Percentiles rank a stretch among this genome's conserved stretches.
phyloP scores from a whole-genome alignment of 2,888 invertebrate species.

The Nipponacmea schrenckii region DNA sequence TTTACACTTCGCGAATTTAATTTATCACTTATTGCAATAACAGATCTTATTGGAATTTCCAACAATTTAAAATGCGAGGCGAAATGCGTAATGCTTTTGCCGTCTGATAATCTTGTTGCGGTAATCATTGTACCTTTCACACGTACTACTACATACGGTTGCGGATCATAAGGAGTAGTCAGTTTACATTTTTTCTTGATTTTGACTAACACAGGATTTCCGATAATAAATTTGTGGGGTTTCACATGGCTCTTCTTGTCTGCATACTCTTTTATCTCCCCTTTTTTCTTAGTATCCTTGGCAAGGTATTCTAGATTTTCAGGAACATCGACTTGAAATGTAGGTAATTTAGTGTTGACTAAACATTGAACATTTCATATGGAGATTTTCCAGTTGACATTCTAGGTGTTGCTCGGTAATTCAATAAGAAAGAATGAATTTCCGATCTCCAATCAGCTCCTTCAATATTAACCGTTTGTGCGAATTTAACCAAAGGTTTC shows the following conservation, averaged over 20 bases:
- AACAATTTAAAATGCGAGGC: constrained; percentile 24
- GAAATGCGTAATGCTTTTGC: constrained; percentile 20
- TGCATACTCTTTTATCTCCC: too few species aligned
- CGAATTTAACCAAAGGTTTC: constrained; percentile 24
- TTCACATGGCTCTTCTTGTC: constrained; percentile 10
- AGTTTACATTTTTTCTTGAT: constrained; percentile 18
- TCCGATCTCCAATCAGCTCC: neutral
- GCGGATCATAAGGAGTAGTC: constrained; percentile 22
- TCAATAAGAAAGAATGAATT: neutral
- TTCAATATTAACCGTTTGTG: neutral
- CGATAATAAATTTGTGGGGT: neutral
- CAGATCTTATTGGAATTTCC: too few species aligned
- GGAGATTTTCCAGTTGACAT: neutral
- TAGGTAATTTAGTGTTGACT: neutral
- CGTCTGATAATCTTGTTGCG: constrained; percentile 17
- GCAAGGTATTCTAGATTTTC: neutral
- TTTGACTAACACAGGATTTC: constrained; percentile 20
- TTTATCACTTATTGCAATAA: too few species aligned
- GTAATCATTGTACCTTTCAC: constrained; percentile 24
- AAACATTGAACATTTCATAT: neutral
- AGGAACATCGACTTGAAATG: neutral
- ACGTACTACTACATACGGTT: constrained; percentile 18
- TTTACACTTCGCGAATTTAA: too few species aligned
- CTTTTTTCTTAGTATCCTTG: constrained; percentile 16
- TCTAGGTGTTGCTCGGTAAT: neutral